These are phyloP conservation scores for Cryptomyrus ogoouensis DNA, from an alignment of 2,113 vertebrate species.

Conservation along the genomic window DNA sequence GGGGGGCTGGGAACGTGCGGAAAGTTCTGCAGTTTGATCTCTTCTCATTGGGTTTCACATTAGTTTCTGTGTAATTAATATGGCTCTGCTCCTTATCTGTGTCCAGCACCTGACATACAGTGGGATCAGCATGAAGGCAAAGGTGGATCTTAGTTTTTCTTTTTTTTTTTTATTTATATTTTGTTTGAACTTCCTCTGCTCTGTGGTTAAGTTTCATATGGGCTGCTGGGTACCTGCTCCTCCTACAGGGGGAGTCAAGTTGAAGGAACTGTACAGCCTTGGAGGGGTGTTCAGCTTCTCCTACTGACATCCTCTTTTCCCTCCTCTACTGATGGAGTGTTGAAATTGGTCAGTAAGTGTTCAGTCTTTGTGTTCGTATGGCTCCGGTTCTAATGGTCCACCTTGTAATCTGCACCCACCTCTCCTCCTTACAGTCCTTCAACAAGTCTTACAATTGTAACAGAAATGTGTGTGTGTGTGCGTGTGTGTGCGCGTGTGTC, in stretches of 20 bases:
- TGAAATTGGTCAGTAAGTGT: background rate
- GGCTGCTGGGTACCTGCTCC: background rate
- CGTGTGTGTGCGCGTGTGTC: background rate
- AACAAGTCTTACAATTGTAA: conserved; percentile 17
- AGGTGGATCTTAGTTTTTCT: background rate
- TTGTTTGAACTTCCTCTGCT: background rate
- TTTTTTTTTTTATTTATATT: background rate
- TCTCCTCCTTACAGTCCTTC: background rate
- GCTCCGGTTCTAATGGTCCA: background rate
- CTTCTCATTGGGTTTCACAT: background rate
- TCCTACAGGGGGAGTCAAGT: background rate
- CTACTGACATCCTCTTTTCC: background rate
- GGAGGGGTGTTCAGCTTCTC: background rate
- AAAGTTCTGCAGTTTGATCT: background rate
- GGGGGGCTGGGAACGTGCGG: background rate
- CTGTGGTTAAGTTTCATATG: background rate
- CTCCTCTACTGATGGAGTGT: background rate
- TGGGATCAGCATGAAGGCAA: background rate
- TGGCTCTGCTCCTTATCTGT: background rate
- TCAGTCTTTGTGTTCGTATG: background rate
- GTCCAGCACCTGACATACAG: background rate
- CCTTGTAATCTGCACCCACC: background rate
- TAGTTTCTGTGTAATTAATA: background rate
- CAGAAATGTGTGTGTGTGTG: background rate
- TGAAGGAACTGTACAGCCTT: background rate